These are phyloP conservation scores for Pao palembangensis DNA, from an alignment of 2,113 vertebrate species.

Conservation along the genomic window DNA sequence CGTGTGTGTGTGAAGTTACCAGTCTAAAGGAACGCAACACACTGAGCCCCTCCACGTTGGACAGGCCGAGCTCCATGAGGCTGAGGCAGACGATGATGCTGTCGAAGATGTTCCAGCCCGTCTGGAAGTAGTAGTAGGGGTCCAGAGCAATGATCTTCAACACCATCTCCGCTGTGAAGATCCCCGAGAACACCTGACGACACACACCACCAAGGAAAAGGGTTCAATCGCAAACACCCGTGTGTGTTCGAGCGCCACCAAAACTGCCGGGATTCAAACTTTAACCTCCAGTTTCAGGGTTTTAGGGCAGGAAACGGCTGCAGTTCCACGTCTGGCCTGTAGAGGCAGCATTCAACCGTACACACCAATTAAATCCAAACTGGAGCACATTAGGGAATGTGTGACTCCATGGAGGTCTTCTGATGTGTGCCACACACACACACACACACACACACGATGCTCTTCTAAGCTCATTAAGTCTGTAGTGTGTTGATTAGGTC, in stretches of 20 bases:
- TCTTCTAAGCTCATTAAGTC: conserved; percentile 47
- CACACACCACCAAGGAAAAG: no score
- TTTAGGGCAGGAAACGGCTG: background rate
- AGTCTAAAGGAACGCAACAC: conserved; percentile 96
- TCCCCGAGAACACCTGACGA: conserved; percentile 92
- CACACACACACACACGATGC: conserved; percentile 7
- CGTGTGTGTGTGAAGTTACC: conserved; percentile 54
- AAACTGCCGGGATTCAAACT: no score
- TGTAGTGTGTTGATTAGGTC: conserved; percentile 47
- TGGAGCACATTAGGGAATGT: background rate
- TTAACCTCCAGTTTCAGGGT: no score
- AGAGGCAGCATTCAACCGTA: background rate
- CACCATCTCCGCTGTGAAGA: conserved; percentile 97
- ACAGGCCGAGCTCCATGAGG: conserved; percentile 94
- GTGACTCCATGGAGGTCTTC: background rate
- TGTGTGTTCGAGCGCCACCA: no score
- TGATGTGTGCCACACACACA: conserved; percentile 1
- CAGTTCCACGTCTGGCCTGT: background rate
- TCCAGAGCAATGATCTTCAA: conserved; percentile 96
- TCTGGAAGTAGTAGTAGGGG: conserved; percentile 97
- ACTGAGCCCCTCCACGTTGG: conserved; percentile 91
- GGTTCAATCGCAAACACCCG: no score
- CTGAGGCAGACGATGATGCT: conserved; percentile 96
- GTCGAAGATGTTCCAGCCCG: conserved; percentile 99
- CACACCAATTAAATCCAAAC: no score